phyloP scores from a whole-genome alignment of 2,113 vertebrate genomes.

The Sphyrna mokarran region DNA sequence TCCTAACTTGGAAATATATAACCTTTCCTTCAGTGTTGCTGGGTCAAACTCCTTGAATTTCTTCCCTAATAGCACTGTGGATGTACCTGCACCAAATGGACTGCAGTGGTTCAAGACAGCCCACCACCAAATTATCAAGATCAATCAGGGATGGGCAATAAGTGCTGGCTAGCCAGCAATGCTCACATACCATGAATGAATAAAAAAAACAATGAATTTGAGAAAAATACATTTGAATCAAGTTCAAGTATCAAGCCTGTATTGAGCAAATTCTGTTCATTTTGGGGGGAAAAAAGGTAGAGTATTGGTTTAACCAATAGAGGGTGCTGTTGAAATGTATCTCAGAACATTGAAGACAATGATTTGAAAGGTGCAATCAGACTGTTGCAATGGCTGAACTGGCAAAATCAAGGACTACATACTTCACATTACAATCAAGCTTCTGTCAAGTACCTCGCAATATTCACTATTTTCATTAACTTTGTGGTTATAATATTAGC shows the following conservation, averaged over 20 bases:
- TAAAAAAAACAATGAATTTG: not conserved
- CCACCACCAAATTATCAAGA: too few species aligned
- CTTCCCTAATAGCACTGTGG: too few species aligned
- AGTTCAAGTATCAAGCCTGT: not conserved
- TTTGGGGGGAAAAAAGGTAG: not conserved
- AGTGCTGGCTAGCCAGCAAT: too few species aligned
- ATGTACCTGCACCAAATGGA: too few species aligned
- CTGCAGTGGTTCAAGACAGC: too few species aligned
- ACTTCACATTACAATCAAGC: not conserved
- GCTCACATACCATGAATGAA: too few species aligned
- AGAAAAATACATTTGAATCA: not conserved
- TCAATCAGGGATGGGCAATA: too few species aligned
- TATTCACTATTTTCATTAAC: not conserved
- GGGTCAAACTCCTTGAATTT: too few species aligned
- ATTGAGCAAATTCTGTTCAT: not conserved
- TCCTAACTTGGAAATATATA: too few species aligned
- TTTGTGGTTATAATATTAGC: not conserved
- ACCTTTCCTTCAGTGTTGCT: too few species aligned
- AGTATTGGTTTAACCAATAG: not conserved
- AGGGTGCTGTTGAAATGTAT: constrained; percentile 10
- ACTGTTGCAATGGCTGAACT: not conserved
- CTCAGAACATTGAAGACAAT: not conserved
- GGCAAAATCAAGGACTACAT: not conserved
- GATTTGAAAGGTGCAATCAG: not conserved
- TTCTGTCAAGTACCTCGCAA: not conserved